These are phyloP conservation scores for Sula dactylatra DNA, from an alignment of 2,113 vertebrate species.

Conservation along the genomic window DNA sequence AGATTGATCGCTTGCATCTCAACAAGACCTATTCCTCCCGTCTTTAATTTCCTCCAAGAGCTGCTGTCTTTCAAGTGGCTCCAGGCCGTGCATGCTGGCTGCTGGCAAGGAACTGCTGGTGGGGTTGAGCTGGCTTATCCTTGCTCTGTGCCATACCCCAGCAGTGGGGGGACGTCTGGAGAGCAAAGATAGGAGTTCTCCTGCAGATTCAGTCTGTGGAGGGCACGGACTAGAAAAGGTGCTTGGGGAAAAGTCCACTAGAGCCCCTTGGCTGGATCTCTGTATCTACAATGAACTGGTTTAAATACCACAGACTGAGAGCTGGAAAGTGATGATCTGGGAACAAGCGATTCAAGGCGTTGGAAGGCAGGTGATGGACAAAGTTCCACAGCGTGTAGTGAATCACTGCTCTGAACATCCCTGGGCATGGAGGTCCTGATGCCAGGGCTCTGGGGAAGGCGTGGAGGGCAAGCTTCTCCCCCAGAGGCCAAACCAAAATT, in stretches of 20 bases:
- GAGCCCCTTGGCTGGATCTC: background rate
- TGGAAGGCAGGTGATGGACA: background rate
- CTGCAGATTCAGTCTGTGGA: background rate
- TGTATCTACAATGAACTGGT: background rate
- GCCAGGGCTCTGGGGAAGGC: background rate
- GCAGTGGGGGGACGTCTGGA: background rate
- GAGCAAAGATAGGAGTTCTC: background rate
- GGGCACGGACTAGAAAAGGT: no score
- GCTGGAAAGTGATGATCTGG: background rate
- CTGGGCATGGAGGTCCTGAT: background rate
- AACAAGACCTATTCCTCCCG: background rate
- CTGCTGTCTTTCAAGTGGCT: background rate
- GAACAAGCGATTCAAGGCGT: background rate
- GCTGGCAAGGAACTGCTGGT: background rate
- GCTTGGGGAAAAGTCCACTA: background rate
- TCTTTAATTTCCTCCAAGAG: background rate
- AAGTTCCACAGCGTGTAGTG: background rate
- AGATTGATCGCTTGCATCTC: background rate
- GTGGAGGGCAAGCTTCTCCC: background rate
- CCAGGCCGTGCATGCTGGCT: accelerated
- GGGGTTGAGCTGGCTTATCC: background rate
- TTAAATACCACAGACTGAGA: background rate
- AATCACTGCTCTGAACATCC: background rate
- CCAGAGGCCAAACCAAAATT: background rate
- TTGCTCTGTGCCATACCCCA: background rate